Evolutionary conservation across 2,888 invertebrate species (phyloP), one percentile per base, ranked within the genome.

Genomic region (Tiphia femorata): DNA sequence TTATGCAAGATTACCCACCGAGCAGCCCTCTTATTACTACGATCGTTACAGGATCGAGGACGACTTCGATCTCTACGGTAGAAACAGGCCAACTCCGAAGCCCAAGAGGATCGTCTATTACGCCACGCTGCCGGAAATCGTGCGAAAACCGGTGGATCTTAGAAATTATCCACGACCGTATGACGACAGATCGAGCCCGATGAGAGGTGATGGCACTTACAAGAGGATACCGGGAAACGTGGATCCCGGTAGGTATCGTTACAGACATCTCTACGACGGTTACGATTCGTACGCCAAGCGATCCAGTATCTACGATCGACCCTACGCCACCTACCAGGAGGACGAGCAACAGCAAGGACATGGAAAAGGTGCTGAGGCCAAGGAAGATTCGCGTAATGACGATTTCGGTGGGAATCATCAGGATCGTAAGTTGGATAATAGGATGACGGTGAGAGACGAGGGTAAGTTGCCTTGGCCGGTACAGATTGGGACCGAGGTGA

Each of bases 51-150:
- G 77, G 3, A n/a, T n/a, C n/a, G 75, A 79, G 1, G 77, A 77
- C 5, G 73, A 76, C 8, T 69, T 78, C 12, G 79, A 81, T 41
- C 50, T 73, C 1, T 80, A 77, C 49, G 70, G 75, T 0, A 72
- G 80, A 46, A 67, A 64, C 30, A 70, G 76, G 47, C 67, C 75
- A 0, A 59, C 73, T 1, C 71, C 74, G 0, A 82, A 79, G 50
- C 81, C 80, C 0, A 81, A 78, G 50, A 67, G 84, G 50, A 82
- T 84, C 37, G 82, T 84, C 17, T 84, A 84, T 49, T 84, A 84
- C 48, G 84, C 84, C 1, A 84, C 82, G 0, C 59, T 84, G 6
- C 84, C 84, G 8, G 84, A 84, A 49, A 62, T 84, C n/a, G 76
- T 82, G 1, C 64, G 84, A 2, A 80, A 83, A 52, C 84, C 84